These are phyloP conservation scores for Drosophila pandora DNA, from an alignment of 1,140 invertebrate species.

Conservation along the genomic window DNA sequence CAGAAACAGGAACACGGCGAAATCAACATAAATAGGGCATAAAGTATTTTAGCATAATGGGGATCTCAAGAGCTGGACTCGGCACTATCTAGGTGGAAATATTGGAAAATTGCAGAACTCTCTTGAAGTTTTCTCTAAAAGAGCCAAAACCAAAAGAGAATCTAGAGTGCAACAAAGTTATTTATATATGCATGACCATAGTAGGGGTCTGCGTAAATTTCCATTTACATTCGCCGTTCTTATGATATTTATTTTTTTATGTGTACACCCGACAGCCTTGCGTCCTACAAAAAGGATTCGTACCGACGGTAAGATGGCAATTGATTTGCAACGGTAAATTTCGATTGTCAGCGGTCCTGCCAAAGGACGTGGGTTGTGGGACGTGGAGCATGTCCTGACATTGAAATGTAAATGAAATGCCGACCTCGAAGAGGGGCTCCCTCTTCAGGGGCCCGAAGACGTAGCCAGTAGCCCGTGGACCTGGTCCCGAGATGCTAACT, in stretches of 20 bases:
- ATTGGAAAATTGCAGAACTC: background rate
- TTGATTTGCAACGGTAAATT: constrained; percentile 80
- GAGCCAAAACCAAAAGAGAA: too few species aligned
- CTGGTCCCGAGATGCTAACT: constrained; percentile 9
- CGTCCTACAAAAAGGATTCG: constrained; percentile 21
- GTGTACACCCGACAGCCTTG: background rate
- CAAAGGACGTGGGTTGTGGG: background rate
- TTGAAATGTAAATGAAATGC: constrained; percentile 78
- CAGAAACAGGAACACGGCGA: constrained; percentile 3
- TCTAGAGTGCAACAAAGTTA: too few species aligned
- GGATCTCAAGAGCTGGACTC: background rate
- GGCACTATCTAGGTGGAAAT: background rate
- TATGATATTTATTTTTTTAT: background rate
- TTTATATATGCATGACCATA: too few species aligned
- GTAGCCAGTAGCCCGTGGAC: background rate
- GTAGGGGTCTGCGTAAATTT: too few species aligned
- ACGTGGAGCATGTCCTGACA: constrained; percentile 31
- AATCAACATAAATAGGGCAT: constrained; percentile 77
- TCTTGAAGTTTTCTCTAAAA: too few species aligned
- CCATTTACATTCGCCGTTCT: too few species aligned
- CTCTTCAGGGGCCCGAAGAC: background rate
- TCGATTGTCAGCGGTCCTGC: constrained; percentile 62
- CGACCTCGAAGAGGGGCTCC: constrained; percentile 29
- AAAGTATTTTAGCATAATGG: constrained; percentile 58
- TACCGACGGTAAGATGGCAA: constrained; percentile 58